These are phyloP conservation scores for Aleiodes testaceus DNA, from an alignment of 2,888 invertebrate species.

Conservation along the genomic window DNA sequence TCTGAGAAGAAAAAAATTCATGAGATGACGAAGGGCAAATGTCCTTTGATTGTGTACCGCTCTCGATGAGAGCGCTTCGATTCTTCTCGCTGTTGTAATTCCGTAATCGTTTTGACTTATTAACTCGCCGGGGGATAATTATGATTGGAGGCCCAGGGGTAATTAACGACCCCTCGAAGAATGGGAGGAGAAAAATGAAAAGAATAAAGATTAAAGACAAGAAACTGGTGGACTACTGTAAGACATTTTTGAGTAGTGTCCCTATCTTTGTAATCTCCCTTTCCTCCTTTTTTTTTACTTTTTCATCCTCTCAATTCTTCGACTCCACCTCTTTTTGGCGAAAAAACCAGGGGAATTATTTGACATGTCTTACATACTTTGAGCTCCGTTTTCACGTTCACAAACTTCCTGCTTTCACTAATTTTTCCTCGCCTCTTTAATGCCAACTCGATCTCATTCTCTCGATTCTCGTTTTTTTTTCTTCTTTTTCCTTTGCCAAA, in stretches of 20 bases:
- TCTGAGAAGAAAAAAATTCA: conserved; percentile 12
- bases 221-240: conserved; percentile 26
- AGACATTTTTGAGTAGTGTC: conserved; percentile 42
- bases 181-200: conserved; percentile 32
- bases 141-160: conserved; percentile 57
- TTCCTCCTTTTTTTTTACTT: conserved; percentile 47
- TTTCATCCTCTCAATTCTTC: conserved; percentile 41
- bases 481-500: background rate
- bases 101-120: conserved; percentile 60
- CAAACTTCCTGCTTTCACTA: conserved; percentile 33
- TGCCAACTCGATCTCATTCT: conserved; percentile 21
- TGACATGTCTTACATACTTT: background rate
- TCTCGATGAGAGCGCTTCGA: conserved; percentile 27
- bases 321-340: conserved; percentile 48
- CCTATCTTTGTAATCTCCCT: conserved; percentile 46
- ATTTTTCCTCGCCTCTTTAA: conserved; percentile 30
- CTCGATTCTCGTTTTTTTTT: background rate
- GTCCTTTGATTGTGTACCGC: conserved; percentile 32
- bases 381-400: conserved; percentile 12
- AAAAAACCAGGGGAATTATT: conserved; percentile 43
- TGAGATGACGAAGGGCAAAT: conserved; percentile 42
- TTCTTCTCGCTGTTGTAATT: conserved; percentile 50
- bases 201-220: conserved; percentile 5
- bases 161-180: conserved; percentile 59
- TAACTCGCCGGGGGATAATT: conserved; percentile 61